Conservation (phyloP, 2,888 invertebrate genomes). For the Panorpa germanica region DNA sequence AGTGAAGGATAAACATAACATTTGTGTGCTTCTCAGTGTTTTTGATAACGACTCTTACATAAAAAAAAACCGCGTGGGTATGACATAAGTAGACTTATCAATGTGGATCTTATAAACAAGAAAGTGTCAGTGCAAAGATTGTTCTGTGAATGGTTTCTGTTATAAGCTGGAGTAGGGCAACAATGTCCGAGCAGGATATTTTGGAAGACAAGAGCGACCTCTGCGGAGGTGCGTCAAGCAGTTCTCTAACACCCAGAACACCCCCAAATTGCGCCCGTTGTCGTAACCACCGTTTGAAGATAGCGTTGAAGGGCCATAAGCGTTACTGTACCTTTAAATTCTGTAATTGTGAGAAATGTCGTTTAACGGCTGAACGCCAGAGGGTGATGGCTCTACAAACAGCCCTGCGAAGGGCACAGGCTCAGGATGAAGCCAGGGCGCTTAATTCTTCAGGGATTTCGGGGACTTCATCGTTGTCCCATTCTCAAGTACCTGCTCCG, state of each 20-base stretch:
- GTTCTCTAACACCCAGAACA: slow-evolving; percentile 48
- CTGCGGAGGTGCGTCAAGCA: slow-evolving; percentile 28
- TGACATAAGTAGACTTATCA: no score
- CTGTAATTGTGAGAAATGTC: slow-evolving; percentile 75
- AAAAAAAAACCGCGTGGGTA: no score
- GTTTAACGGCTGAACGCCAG: slow-evolving; percentile 70
- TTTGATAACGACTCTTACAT: no score
- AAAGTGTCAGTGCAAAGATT: no score
- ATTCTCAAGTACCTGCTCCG: slow-evolving; percentile 7
- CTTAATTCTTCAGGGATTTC: slow-evolving; percentile 28
- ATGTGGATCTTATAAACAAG: no score
- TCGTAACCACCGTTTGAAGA: slow-evolving; percentile 77
- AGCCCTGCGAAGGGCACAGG: slow-evolving; percentile 63
- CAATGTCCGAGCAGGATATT: slow-evolving; percentile 32
- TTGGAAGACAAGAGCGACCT: slow-evolving; percentile 31
- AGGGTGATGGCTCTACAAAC: slow-evolving; percentile 80
- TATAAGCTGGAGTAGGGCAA: no score
- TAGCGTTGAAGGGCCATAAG: slow-evolving; percentile 81
- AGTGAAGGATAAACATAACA: no score
- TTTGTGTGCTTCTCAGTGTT: no score
- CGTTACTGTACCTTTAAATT: slow-evolving; percentile 72
- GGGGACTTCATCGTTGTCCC: slow-evolving; percentile 17
- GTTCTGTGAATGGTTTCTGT: no score
- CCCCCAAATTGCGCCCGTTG: slow-evolving; percentile 88
- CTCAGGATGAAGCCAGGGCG: slow-evolving; percentile 58